phyloP scores from a whole-genome alignment of 2,888 invertebrate species.

The Melolontha melolontha region DNA sequence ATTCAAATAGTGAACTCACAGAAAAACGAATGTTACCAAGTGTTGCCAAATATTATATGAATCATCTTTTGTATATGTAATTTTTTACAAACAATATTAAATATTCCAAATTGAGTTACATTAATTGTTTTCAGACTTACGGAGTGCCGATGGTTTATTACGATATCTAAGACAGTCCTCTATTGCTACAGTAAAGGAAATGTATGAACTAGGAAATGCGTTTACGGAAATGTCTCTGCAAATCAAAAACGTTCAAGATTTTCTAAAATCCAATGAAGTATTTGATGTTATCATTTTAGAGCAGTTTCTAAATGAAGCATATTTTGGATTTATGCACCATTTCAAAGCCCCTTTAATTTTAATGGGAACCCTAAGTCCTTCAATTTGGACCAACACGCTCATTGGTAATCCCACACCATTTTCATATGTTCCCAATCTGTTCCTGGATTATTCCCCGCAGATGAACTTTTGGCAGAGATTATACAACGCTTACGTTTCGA shows the following conservation, averaged over 20 bases:
- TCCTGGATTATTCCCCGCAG: slow-evolving; percentile 61
- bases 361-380: slow-evolving; percentile 64
- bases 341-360: slow-evolving; percentile 60
- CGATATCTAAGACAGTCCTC: too few species aligned
- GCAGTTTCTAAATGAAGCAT: slow-evolving; percentile 66
- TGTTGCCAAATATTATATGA: too few species aligned
- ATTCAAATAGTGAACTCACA: too few species aligned
- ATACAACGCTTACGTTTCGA: slow-evolving; percentile 64
- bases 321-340: slow-evolving; percentile 60
- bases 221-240: background rate
- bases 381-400: slow-evolving; percentile 64
- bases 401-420: slow-evolving; percentile 66
- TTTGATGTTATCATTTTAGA: slow-evolving; percentile 65
- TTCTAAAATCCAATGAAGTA: slow-evolving; percentile 56
- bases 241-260: slow-evolving; percentile 50
- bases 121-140: too few species aligned
- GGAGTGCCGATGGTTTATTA: too few species aligned
- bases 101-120: too few species aligned
- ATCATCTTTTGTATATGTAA: too few species aligned
- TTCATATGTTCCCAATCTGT: slow-evolving; percentile 67
- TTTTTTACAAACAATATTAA: too few species aligned
- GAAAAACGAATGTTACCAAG: too few species aligned
- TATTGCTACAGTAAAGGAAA: too few species aligned
- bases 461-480: slow-evolving; percentile 69
- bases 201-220: too few species aligned